These are phyloP conservation scores for Parazoanthus atlanticus DNA, from an alignment of 92 coral and sea anemone genomes.

Conservation along the genomic window DNA sequence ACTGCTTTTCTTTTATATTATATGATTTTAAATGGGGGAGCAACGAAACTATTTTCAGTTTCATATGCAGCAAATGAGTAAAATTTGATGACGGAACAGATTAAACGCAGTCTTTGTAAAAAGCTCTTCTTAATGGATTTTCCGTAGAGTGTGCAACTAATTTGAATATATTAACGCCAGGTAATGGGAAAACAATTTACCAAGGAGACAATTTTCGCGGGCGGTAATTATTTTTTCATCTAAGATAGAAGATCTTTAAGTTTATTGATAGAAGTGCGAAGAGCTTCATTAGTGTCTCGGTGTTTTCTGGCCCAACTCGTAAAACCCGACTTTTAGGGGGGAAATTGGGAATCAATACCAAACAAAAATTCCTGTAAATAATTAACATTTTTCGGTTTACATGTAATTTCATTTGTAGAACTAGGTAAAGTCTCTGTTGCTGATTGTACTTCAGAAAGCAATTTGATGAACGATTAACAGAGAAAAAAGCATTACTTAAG, in stretches of 20 bases:
- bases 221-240: slow-evolving; percentile 19
- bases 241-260: neutral
- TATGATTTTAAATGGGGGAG: neutral
- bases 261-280: slow-evolving; percentile 9
- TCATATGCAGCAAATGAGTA: neutral
- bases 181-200: neutral
- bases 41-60: neutral
- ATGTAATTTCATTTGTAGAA: neutral
- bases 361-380: neutral
- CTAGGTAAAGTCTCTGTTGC: neutral
- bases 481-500: slow-evolving; percentile 2
- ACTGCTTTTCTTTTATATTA: neutral
- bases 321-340: neutral
- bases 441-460: neutral
- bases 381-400: neutral
- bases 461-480: slow-evolving; percentile 1
- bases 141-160: neutral
- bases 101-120: neutral
- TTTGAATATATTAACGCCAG: slow-evolving; percentile 20
- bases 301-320: neutral
- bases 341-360: neutral
- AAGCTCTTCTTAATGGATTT: neutral
- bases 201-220: neutral
- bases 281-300: neutral
- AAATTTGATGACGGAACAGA: neutral